phyloP scores from a whole-genome alignment of 1,140 invertebrate genomes.

The Drosophila suzukii region DNA sequence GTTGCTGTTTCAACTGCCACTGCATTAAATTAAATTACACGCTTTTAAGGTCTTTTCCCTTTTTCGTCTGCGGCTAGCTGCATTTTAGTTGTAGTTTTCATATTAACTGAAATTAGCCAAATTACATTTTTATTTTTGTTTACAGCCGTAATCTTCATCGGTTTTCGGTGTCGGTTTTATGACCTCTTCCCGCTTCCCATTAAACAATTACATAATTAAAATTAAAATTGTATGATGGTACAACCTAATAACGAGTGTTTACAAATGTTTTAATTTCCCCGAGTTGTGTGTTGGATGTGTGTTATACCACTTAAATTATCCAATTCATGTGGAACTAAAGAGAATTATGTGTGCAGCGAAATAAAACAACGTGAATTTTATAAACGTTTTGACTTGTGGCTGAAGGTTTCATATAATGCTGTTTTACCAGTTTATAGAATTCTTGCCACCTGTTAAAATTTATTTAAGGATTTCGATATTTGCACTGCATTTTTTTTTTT shows the following conservation, averaged over 20 bases:
- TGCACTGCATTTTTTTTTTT: no score
- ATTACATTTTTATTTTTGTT: constrained; percentile 51
- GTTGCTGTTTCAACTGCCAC: constrained; percentile 20
- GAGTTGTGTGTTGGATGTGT: constrained; percentile 1
- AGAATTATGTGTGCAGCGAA: constrained; percentile 6
- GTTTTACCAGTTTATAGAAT: background rate
- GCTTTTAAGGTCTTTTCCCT: constrained; percentile 55
- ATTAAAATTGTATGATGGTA: constrained; percentile 24
- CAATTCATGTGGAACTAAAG: constrained; percentile 9
- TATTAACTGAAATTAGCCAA: constrained; percentile 59
- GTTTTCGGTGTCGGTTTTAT: constrained; percentile 33
- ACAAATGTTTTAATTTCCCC: constrained; percentile 27
- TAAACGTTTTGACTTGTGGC: background rate
- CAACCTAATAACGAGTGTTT: constrained; percentile 28
- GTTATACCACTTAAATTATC: background rate
- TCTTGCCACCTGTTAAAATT: no score
- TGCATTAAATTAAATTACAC: constrained; percentile 67
- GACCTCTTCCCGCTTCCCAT: constrained; percentile 38
- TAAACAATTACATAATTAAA: constrained; percentile 40
- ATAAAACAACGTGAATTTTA: constrained; percentile 3
- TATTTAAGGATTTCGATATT: no score
- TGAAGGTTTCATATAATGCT: background rate
- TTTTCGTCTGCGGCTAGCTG: constrained; percentile 42
- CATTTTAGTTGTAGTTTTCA: constrained; percentile 42
- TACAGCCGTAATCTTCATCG: constrained; percentile 23